Percentiles rank a stretch among this genome's conserved stretches.
phyloP scores from a whole-genome alignment of 1,140 invertebrate genomes.

The Coenobita brevimanus region DNA sequence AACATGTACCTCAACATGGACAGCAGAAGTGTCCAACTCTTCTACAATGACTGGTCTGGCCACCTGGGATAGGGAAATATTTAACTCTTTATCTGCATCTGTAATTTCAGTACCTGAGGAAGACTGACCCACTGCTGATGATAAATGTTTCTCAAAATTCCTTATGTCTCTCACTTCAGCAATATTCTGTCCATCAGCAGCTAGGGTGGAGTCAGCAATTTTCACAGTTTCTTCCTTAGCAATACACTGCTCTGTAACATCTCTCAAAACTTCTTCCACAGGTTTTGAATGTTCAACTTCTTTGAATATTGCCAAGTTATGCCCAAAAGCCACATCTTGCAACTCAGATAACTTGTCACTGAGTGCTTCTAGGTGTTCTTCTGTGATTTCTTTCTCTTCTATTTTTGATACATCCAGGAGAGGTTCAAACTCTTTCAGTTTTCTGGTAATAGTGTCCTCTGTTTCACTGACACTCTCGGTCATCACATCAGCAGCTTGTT shows the following conservation, averaged over 20 bases:
- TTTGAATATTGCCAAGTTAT: slow-evolving; percentile 50
- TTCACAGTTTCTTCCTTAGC: background rate
- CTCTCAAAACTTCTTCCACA: slow-evolving; percentile 29
- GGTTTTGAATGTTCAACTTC: slow-evolving; percentile 46
- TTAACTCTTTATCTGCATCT: slow-evolving; percentile 14
- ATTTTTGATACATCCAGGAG: slow-evolving; percentile 24
- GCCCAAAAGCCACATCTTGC: slow-evolving; percentile 48
- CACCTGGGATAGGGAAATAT: slow-evolving; percentile 17
- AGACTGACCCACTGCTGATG: too few species aligned
- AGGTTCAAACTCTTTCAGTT: slow-evolving; percentile 21
- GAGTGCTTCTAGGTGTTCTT: slow-evolving; percentile 55
- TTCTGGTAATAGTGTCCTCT: background rate
- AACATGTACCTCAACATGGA: background rate
- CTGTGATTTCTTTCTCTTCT: slow-evolving; percentile 51
- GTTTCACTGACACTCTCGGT: background rate
- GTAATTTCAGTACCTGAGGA: background rate
- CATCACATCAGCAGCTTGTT: background rate
- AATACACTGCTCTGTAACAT: background rate
- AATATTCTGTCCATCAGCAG: background rate
- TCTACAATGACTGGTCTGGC: slow-evolving; percentile 4
- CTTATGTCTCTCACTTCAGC: background rate
- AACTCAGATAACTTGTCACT: slow-evolving; percentile 46
- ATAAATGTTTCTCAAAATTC: too few species aligned
- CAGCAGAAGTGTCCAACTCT: slow-evolving; percentile 8
- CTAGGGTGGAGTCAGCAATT: background rate